These are phyloP conservation scores for Salvelinus sp. DNA, from an alignment of 2,113 vertebrate genomes.

Conservation along the genomic window DNA sequence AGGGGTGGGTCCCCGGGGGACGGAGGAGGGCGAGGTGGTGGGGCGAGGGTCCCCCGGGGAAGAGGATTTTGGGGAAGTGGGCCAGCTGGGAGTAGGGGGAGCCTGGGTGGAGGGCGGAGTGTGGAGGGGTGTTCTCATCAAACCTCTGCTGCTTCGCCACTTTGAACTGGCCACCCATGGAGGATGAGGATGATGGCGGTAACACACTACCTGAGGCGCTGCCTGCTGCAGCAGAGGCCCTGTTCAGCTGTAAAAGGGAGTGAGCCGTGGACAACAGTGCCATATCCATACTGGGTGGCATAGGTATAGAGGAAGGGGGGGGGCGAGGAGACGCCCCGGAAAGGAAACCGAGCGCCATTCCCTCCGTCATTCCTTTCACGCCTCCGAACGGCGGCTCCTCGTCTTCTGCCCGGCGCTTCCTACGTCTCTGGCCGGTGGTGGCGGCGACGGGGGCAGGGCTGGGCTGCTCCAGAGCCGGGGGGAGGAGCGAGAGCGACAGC, in stretches of 20 bases:
- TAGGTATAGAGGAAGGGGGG: slow-evolving; percentile 73
- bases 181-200: slow-evolving; percentile 73
- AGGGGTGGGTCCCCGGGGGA: slow-evolving; percentile 70
- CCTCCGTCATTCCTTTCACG: slow-evolving; percentile 72
- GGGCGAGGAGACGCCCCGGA: slow-evolving; percentile 62
- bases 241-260: slow-evolving; percentile 76
- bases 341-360: slow-evolving; percentile 71
- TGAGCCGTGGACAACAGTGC: slow-evolving; percentile 78
- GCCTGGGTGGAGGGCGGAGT: slow-evolving; percentile 63
- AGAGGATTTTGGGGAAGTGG: slow-evolving; percentile 79
- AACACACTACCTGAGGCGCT: slow-evolving; percentile 55
- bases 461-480: slow-evolving; percentile 68
- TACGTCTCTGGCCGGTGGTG: slow-evolving; percentile 60
- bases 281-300: slow-evolving; percentile 79
- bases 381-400: slow-evolving; percentile 69
- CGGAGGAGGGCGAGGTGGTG: slow-evolving; percentile 82
- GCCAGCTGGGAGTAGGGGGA: slow-evolving; percentile 76
- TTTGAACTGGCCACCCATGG: slow-evolving; percentile 71
- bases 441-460: slow-evolving; percentile 59
- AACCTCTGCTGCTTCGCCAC: slow-evolving; percentile 77
- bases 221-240: slow-evolving; percentile 70
- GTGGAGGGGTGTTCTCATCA: slow-evolving; percentile 81
- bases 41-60: slow-evolving; percentile 70
- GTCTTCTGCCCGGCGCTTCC: slow-evolving; percentile 74
- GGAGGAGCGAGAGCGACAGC: slow-evolving; percentile 87